Evolutionary conservation across 2,113 vertebrate genomes (phyloP), one percentile per base, ranked within the genome.

Genomic region (Butorides virescens): DNA sequence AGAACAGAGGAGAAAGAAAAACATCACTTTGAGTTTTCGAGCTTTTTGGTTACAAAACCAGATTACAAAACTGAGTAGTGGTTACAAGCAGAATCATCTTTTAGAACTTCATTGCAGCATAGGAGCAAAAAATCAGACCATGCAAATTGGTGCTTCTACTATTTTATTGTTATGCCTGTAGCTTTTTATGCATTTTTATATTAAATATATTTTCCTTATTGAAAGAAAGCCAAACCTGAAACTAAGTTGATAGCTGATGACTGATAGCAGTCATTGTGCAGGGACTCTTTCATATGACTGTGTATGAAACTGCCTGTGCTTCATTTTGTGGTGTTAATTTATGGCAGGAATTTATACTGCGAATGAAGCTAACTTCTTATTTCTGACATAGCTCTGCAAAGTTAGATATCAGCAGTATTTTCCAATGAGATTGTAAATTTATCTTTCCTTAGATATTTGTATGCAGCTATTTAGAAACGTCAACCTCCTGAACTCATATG

Each of bases 291-390:
- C 47, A 34, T 70, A 58, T 74, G 58, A 22, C 81, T 87, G 13
- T 73, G 34, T 71, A 34, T 78, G 61, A 92, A 97, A 84, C 26
- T 49, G 27, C 42, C 19, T 44, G 49, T 73, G 13, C n/a, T 97
- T 88, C 39, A 50, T 92, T 94, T 84, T 91, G 42, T 67, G 85
- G 46, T 76, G 53, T 77, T 91, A 74, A 77, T 86, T 92, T 80
- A 36, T 83, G 44, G 42, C 11, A 62, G 47, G 4, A 88, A 58
- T 90, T 79, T 66, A 50, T 76, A 7, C n/a, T 76, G 8, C 3
- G 2, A 79, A 42, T 76, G 30, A 93, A 76, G 21, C 26, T 76
- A 88, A 49, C 26, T 46, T 89, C 26, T 63, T 50, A 42, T 63
- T 89, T 87, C 49, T 93, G 59, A 47, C 15, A 29, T 50, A 78